Evolutionary conservation across 2,113 vertebrate species (phyloP).

Genomic region (Entomyzon cyanotis): DNA sequence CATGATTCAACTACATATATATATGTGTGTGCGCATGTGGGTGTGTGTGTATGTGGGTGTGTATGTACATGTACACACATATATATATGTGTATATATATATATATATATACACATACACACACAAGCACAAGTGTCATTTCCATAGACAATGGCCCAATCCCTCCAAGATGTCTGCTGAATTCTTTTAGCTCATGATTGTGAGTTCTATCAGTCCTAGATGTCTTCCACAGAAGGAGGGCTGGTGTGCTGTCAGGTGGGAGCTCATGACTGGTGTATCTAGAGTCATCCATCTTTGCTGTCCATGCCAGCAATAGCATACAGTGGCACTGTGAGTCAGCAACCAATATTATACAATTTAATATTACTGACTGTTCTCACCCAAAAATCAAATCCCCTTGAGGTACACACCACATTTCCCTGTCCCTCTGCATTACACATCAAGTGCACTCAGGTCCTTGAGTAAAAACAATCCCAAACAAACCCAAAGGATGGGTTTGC

Average conservation of each 20-base stretch:
- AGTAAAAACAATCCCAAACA: too few species aligned
- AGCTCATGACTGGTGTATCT: neutral
- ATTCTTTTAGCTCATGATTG: neutral
- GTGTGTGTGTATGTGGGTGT: too few species aligned
- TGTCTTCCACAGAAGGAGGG: neutral
- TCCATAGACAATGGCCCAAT: neutral
- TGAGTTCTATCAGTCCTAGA: neutral
- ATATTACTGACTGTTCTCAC: neutral
- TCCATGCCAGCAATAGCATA: neutral
- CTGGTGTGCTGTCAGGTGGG: neutral
- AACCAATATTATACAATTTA: neutral
- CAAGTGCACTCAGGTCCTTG: too few species aligned
- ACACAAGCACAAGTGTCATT: neutral
- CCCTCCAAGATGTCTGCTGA: neutral
- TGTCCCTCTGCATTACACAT: too few species aligned
- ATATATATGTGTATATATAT: too few species aligned
- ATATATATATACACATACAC: neutral
- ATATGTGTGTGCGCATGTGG: neutral
- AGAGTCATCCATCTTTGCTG: neutral
- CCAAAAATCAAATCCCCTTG: too few species aligned
- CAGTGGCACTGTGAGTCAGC: neutral
- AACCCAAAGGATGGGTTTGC: too few species aligned
- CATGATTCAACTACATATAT: neutral
- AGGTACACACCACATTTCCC: too few species aligned
- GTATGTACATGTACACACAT: too few species aligned